Evolutionary conservation across 2,797 vertebrate genomes (phyloP).

Genomic region (Pagetopsis macropterus): DNA sequence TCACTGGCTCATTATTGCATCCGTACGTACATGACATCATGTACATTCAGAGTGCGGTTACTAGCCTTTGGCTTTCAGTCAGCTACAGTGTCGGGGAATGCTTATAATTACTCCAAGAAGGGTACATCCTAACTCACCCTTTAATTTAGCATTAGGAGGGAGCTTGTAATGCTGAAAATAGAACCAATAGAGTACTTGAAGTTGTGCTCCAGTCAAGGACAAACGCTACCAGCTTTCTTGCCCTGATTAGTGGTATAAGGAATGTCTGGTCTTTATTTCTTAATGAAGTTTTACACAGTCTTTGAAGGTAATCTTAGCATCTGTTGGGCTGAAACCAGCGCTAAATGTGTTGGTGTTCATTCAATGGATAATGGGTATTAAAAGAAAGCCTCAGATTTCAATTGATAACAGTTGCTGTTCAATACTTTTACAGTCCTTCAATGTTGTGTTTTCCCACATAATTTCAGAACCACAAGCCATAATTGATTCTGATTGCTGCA

Average conservation of each 20-base stretch:
- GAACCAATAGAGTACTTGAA: conserved; percentile 36
- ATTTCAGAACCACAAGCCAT: not conserved
- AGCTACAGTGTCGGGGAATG: conserved; percentile 59
- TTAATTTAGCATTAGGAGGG: conserved; percentile 67
- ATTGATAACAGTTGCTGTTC: conserved; percentile 11
- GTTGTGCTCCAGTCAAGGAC: conserved; percentile 44
- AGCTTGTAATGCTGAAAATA: conserved; percentile 72
- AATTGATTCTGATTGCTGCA: not conserved
- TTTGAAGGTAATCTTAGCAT: conserved; percentile 55
- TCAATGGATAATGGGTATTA: conserved; percentile 12
- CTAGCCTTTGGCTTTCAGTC: conserved; percentile 58
- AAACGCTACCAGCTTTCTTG: conserved; percentile 40
- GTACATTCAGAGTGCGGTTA: conserved; percentile 54
- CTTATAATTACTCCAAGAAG: conserved; percentile 69
- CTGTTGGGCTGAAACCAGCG: conserved; percentile 23
- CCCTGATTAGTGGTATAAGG: conserved; percentile 47
- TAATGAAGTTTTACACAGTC: conserved; percentile 41
- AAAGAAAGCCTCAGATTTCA: not conserved
- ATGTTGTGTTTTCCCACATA: no score
- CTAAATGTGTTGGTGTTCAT: conserved; percentile 17
- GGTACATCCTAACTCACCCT: conserved; percentile 70
- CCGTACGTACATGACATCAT: conserved; percentile 55
- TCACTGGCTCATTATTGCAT: conserved; percentile 33
- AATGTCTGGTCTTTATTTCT: conserved; percentile 64
- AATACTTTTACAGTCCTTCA: not conserved